Conservation (phyloP, 2,113 vertebrate species). For the Progne subis region DNA sequence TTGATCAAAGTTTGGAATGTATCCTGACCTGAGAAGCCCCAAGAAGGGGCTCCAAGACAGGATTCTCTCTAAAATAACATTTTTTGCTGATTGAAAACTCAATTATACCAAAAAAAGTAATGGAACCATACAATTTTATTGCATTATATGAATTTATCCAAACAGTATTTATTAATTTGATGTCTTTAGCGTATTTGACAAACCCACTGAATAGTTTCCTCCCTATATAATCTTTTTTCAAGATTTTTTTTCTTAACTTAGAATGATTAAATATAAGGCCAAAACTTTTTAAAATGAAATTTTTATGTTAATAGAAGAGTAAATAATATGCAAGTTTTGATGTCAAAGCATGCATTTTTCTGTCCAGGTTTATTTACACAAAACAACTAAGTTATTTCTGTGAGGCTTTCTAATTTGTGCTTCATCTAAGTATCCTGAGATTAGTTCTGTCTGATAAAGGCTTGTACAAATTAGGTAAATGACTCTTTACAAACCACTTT, state of each 20-base stretch:
- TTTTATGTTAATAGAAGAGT: not conserved
- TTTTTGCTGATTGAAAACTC: not conserved
- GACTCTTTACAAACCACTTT: not conserved
- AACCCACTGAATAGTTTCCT: not conserved
- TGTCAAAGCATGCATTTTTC: not conserved
- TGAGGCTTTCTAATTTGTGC: not conserved
- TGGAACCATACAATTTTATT: not conserved
- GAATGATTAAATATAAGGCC: not conserved
- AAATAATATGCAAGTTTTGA: not conserved
- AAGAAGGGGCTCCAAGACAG: not conserved
- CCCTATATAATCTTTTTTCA: not conserved
- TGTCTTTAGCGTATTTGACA: not conserved
- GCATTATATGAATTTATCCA: not conserved
- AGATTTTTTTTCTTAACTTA: not conserved
- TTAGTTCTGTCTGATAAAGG: not conserved
- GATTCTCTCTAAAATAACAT: not conserved
- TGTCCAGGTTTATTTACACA: not conserved
- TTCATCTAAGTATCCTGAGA: not conserved
- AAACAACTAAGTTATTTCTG: not conserved
- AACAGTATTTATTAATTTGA: not conserved
- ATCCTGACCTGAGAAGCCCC: not conserved
- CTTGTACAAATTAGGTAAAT: not conserved
- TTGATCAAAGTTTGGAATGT: constrained; percentile 32
- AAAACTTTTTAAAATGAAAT: not conserved
- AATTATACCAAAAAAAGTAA: not conserved